Evolutionary conservation across 2,113 vertebrate species (phyloP).

Genomic region (Pogona vitticeps): DNA sequence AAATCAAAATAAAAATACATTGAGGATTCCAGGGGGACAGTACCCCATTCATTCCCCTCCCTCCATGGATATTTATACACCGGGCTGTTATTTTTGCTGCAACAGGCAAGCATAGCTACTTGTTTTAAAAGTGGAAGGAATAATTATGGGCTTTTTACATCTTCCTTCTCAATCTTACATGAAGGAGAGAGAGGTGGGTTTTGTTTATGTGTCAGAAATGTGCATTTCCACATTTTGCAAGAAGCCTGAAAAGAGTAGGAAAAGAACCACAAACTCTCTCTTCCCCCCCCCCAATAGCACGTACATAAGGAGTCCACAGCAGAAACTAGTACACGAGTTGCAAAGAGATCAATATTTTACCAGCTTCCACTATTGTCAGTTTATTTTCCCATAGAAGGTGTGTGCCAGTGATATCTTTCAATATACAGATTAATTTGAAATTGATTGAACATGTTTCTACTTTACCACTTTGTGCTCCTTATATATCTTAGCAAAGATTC

Average conservation of each 20-base stretch:
- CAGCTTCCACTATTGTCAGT: neutral
- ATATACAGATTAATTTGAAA: neutral
- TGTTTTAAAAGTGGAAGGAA: neutral
- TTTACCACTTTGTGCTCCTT: neutral
- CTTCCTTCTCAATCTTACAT: neutral
- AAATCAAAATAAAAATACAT: no score
- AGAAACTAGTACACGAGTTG: conserved; percentile 6
- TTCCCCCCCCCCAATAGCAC: neutral
- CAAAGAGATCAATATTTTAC: conserved; percentile 25
- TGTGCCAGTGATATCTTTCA: conserved; percentile 27
- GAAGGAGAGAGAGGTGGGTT: neutral
- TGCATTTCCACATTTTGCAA: neutral
- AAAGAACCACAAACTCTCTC: neutral
- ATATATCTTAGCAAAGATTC: neutral
- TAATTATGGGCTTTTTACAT: neutral
- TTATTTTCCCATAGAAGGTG: conserved; percentile 22
- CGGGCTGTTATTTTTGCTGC: neutral
- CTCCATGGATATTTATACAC: no score
- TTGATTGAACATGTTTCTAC: neutral
- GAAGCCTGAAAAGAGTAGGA: neutral
- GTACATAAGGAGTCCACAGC: neutral
- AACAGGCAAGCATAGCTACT: neutral
- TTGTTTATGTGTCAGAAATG: neutral
- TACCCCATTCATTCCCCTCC: no score
- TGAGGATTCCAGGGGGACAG: no score